Conservation (phyloP, 2,888 invertebrate genomes). For the Hetaerina titia region DNA sequence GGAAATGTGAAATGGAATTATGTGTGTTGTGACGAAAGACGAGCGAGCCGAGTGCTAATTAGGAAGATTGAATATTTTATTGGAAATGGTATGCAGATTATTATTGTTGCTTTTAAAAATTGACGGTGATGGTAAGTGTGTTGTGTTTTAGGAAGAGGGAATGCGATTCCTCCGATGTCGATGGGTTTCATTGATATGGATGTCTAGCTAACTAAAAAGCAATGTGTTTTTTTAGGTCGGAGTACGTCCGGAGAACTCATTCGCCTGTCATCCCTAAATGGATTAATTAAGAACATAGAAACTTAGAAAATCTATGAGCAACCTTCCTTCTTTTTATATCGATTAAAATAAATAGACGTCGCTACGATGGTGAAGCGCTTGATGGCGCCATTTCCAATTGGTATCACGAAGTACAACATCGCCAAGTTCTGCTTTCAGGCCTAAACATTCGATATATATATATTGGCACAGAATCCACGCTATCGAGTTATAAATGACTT, state of each 20-base stretch:
- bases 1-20: background rate
- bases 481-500: background rate
- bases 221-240: background rate
- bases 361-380: background rate
- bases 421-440: background rate
- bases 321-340: background rate
- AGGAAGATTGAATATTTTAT: background rate
- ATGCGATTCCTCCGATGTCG: background rate
- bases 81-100: background rate
- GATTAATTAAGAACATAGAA: background rate
- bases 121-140: conserved; percentile 27
- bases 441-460: background rate
- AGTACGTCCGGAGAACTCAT: background rate
- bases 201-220: background rate
- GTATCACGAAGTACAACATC: background rate
- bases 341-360: too few relatives aligned
- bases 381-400: background rate
- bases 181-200: background rate
- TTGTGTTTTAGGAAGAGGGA: background rate
- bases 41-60: background rate
- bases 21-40: background rate
- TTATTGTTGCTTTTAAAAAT: conserved; percentile 18
- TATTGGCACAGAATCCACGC: background rate
- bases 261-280: background rate
- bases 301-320: background rate